These are phyloP conservation scores for Ictidomys tridecemlineatus DNA, from an alignment of 2,113 vertebrate species.

Conservation along the genomic window DNA sequence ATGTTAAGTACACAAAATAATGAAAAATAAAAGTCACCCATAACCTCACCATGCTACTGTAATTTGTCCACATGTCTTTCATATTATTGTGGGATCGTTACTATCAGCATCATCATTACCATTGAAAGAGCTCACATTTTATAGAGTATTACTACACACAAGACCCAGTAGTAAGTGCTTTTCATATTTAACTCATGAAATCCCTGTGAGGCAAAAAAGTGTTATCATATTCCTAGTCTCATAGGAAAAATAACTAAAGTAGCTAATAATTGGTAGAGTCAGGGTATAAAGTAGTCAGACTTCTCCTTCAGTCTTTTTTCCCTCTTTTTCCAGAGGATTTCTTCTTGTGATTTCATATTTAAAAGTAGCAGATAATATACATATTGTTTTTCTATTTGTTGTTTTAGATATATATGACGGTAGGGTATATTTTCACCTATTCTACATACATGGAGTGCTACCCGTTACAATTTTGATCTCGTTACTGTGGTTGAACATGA, in stretches of 20 bases:
- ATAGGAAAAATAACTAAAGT: not conserved
- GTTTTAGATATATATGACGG: too few species aligned
- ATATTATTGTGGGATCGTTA: not conserved
- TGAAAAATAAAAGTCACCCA: not conserved
- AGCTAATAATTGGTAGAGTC: not conserved
- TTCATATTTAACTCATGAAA: not conserved
- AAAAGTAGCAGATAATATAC: not conserved
- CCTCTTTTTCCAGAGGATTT: not conserved
- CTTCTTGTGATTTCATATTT: not conserved
- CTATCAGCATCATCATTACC: not conserved
- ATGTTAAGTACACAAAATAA: not conserved
- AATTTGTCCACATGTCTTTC: not conserved
- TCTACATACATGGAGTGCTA: too few species aligned
- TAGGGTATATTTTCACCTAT: too few species aligned
- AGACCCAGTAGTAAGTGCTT: not conserved
- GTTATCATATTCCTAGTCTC: not conserved
- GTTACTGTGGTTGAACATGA: too few species aligned
- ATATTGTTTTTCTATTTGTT: not conserved
- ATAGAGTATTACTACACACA: not conserved
- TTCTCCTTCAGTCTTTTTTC: not conserved
- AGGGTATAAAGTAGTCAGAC: not conserved
- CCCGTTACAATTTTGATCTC: too few species aligned
- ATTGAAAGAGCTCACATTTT: not conserved
- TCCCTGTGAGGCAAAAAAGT: not conserved
- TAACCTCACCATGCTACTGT: not conserved